Conservation (phyloP, 2,888 invertebrate genomes). For the Andrena hattorfiana region DNA sequence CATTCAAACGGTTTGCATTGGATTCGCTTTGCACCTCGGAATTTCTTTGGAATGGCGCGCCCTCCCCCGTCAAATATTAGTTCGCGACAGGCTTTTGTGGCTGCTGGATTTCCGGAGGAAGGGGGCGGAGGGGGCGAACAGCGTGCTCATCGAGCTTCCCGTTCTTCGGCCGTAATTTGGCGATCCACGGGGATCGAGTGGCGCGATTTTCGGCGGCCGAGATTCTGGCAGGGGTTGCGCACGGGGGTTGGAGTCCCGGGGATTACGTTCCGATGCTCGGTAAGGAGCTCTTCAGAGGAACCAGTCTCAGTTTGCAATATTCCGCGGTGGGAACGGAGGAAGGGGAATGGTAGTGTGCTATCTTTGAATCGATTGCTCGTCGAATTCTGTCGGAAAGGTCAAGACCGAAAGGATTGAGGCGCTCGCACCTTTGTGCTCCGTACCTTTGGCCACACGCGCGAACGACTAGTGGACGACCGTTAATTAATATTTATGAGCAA, state of each 20-base stretch:
- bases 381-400: neutral
- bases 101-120: constrained; percentile 30
- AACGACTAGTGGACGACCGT: neutral
- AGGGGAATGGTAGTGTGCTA: neutral
- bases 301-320: too few relatives aligned
- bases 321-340: too few relatives aligned
- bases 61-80: constrained; percentile 54
- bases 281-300: too few relatives aligned
- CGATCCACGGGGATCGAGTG: neutral
- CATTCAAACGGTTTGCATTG: constrained; percentile 71
- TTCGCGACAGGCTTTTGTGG: constrained; percentile 57
- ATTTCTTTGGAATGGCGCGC: constrained; percentile 54
- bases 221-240: too few relatives aligned
- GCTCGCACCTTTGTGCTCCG: too few relatives aligned
- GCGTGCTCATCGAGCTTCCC: neutral
- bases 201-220: neutral
- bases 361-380: neutral
- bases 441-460: neutral
- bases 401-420: neutral
- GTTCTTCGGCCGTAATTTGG: constrained; percentile 14
- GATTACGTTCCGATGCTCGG: too few relatives aligned
- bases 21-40: constrained; percentile 65
- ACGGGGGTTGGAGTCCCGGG: too few relatives aligned
- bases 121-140: neutral
- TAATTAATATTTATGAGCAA: constrained; percentile 60